These are phyloP conservation scores for Himalopsyche kuldschensis DNA, from an alignment of 2,888 invertebrate genomes.

Conservation along the genomic window DNA sequence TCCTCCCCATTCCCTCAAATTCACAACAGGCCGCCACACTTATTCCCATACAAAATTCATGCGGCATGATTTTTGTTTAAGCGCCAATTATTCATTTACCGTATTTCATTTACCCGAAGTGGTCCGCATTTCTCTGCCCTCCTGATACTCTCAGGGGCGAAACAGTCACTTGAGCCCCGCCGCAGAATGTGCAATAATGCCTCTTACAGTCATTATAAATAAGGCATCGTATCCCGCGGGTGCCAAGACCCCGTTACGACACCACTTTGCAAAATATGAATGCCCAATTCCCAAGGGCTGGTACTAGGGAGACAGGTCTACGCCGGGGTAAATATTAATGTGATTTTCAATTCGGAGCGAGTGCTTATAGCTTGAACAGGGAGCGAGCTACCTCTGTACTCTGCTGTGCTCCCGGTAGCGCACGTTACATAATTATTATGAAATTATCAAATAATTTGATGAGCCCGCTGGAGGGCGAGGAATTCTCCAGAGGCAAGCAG, in stretches of 20 bases:
- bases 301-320: slow-evolving; percentile 21
- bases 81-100: slow-evolving; percentile 40
- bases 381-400: not conserved
- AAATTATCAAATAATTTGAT: slow-evolving; percentile 59
- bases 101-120: slow-evolving; percentile 33
- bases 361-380: not conserved
- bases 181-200: slow-evolving; percentile 8
- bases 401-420: slow-evolving; percentile 28
- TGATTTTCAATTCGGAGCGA: slow-evolving; percentile 37
- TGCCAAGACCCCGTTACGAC: not conserved
- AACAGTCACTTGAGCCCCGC: slow-evolving; percentile 3
- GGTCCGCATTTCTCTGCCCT: slow-evolving; percentile 14
- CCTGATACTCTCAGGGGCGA: not conserved
- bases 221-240: slow-evolving; percentile 13
- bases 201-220: slow-evolving; percentile 14
- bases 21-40: slow-evolving; percentile 18
- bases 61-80: slow-evolving; percentile 40
- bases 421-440: slow-evolving; percentile 61
- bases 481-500: slow-evolving; percentile 16
- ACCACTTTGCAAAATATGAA: not conserved
- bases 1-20: not conserved
- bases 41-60: slow-evolving; percentile 39
- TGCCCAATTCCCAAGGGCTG: slow-evolving; percentile 28
- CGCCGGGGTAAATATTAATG: slow-evolving; percentile 38
- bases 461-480: slow-evolving; percentile 23